Conservation (phyloP, 2,888 invertebrate genomes). For the Pheosia gnoma region DNA sequence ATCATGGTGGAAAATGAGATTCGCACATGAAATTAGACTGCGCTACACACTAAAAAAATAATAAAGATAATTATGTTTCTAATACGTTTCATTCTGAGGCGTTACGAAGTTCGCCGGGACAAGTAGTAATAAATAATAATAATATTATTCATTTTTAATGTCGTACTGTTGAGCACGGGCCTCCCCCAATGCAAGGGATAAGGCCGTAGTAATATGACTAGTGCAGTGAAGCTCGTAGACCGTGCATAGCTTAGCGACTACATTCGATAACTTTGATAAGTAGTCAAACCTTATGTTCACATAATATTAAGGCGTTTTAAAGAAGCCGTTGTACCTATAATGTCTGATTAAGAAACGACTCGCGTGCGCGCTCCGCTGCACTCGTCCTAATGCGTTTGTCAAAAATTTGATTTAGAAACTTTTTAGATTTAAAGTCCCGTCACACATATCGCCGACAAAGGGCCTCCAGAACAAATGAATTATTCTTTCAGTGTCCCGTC, state of each 20-base stretch:
- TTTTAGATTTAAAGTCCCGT: constrained; percentile 20
- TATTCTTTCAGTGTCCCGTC: constrained; percentile 58
- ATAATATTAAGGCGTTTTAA: background rate
- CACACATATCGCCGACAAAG: constrained; percentile 52
- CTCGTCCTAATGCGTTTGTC: constrained; percentile 12
- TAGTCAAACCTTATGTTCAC: background rate
- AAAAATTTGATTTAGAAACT: constrained; percentile 14
- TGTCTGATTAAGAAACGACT: constrained; percentile 11
- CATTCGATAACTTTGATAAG: background rate
- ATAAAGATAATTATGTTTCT: too few relatives aligned
- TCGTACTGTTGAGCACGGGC: too few relatives aligned
- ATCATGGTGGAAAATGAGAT: too few relatives aligned
- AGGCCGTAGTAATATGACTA: background rate
- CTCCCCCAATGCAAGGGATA: too few relatives aligned
- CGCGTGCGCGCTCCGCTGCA: constrained; percentile 12
- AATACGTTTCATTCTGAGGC: too few relatives aligned
- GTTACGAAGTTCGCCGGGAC: too few relatives aligned
- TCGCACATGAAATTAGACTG: too few relatives aligned
- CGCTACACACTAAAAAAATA: too few relatives aligned
- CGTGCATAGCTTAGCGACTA: background rate
- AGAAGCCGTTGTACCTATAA: too few relatives aligned
- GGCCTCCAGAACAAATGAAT: constrained; percentile 54
- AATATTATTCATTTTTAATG: too few relatives aligned
- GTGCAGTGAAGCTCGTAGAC: background rate
- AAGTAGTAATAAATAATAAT: too few relatives aligned